Evolutionary conservation across 2,797 vertebrate species (phyloP).

Genomic region (Chromobotia macracanthus): DNA sequence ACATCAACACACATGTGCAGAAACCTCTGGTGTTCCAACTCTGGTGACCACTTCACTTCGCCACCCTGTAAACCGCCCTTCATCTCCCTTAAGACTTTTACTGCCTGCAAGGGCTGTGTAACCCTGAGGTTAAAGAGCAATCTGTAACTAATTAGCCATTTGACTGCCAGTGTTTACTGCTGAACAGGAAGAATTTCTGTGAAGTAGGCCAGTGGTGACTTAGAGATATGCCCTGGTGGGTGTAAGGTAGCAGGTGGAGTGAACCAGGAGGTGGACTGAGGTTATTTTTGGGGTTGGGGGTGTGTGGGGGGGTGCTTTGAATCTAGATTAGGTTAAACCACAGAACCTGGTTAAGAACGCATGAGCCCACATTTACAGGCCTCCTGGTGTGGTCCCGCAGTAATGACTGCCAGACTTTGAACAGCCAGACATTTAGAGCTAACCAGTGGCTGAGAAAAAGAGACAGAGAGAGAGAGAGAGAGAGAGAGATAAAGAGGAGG

Average conservation of each 20-base stretch:
- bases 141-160: slow-evolving; percentile 82
- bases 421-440: slow-evolving; percentile 37
- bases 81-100: slow-evolving; percentile 77
- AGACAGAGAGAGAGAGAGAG: neutral
- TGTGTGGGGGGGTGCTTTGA: slow-evolving; percentile 24
- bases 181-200: slow-evolving; percentile 73
- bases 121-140: slow-evolving; percentile 81
- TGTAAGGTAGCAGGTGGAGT: slow-evolving; percentile 60
- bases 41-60: slow-evolving; percentile 71
- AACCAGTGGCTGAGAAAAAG: slow-evolving; percentile 12
- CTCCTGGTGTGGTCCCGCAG: slow-evolving; percentile 52
- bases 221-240: slow-evolving; percentile 37
- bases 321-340: slow-evolving; percentile 38
- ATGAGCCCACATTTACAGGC: slow-evolving; percentile 52
- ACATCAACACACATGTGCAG: slow-evolving; percentile 37
- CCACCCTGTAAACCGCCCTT: slow-evolving; percentile 77
- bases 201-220: slow-evolving; percentile 23
- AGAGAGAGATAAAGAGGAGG: slow-evolving; percentile 1
- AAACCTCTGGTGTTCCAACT: slow-evolving; percentile 50
- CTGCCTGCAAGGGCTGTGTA: slow-evolving; percentile 66
- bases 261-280: neutral
- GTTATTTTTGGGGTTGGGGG: slow-evolving; percentile 12
- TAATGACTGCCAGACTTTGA: slow-evolving; percentile 58
- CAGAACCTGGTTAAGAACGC: slow-evolving; percentile 50
- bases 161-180: slow-evolving; percentile 72